Conservation (phyloP, 1,140 invertebrate species). For the Chelonus insularis region DNA sequence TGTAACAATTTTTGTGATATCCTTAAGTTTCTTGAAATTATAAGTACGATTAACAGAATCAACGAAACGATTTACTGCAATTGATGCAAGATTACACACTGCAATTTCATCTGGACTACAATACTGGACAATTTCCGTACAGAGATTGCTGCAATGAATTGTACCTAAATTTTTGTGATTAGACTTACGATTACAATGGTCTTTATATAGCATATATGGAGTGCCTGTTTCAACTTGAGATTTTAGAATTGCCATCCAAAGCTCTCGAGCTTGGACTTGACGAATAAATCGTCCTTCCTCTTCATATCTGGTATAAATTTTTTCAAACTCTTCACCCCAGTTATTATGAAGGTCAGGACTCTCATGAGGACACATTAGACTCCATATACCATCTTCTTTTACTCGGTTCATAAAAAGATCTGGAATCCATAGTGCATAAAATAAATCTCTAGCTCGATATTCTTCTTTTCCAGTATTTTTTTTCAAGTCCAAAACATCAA, state of each 20-base stretch:
- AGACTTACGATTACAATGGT: conserved; percentile 95
- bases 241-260: conserved; percentile 95
- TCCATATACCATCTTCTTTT: conserved; percentile 85
- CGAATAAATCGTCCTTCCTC: conserved; percentile 73
- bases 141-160: conserved; percentile 97
- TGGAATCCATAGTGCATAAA: conserved; percentile 97
- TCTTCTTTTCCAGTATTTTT: conserved; percentile 90
- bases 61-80: conserved; percentile 97
- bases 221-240: conserved; percentile 98
- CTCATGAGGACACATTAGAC: conserved; percentile 95
- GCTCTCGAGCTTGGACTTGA: conserved; percentile 80
- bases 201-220: conserved; percentile 98
- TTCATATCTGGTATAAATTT: conserved; percentile 91
- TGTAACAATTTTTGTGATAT: conserved; percentile 87
- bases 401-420: conserved; percentile 99
- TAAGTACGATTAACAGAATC: conserved; percentile 73
- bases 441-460: conserved; percentile 90
- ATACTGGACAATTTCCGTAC: conserved; percentile 97
- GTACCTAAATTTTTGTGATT: conserved; percentile 99
- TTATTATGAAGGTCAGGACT: conserved; percentile 87
- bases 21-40: conserved; percentile 87
- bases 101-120: conserved; percentile 91
- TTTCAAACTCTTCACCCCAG: conserved; percentile 94
- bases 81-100: conserved; percentile 97
- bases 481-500: conserved; percentile 91